A percentile compares a stretch with the other conserved stretches of the same genome.
Evolutionary conservation across 2,113 vertebrate genomes (phyloP).

Genomic region (Probosciger aterrimus): DNA sequence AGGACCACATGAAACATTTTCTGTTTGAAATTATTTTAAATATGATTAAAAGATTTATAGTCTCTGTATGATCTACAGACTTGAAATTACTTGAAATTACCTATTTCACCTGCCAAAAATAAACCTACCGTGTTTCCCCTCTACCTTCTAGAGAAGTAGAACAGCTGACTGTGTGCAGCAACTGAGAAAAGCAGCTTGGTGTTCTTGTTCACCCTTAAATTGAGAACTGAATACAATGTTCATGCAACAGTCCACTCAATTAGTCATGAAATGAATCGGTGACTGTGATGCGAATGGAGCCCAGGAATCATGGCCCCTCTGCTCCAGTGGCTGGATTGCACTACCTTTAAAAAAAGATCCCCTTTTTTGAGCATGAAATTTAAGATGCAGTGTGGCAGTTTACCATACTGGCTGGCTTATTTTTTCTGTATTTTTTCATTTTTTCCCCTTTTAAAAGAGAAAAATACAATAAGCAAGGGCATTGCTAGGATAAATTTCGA

Average conservation of each 20-base stretch:
- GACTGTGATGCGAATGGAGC: slow-evolving; percentile 21
- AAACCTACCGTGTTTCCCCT: background rate
- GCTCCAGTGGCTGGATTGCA: background rate
- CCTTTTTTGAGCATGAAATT: background rate
- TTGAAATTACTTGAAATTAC: background rate
- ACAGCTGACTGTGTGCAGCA: background rate
- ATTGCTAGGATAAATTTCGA: background rate
- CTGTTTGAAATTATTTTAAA: background rate
- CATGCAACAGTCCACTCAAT: slow-evolving; percentile 53
- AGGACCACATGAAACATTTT: background rate
- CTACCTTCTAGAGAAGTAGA: background rate
- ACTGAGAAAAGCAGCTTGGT: slow-evolving; percentile 38
- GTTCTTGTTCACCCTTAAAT: slow-evolving; percentile 49
- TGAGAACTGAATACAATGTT: slow-evolving; percentile 43
- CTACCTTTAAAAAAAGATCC: background rate
- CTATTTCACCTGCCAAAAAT: background rate
- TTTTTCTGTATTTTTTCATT: accelerated
- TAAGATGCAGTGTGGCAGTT: background rate
- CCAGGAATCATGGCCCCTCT: background rate
- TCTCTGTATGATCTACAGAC: background rate
- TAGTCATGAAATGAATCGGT: slow-evolving; percentile 24
- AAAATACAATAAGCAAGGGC: background rate
- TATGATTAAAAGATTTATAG: background rate
- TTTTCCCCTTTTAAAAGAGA: background rate
- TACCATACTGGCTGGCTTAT: background rate